These are phyloP conservation scores for Rattus rattus DNA, from an alignment of 2,113 vertebrate species.

Conservation along the genomic window DNA sequence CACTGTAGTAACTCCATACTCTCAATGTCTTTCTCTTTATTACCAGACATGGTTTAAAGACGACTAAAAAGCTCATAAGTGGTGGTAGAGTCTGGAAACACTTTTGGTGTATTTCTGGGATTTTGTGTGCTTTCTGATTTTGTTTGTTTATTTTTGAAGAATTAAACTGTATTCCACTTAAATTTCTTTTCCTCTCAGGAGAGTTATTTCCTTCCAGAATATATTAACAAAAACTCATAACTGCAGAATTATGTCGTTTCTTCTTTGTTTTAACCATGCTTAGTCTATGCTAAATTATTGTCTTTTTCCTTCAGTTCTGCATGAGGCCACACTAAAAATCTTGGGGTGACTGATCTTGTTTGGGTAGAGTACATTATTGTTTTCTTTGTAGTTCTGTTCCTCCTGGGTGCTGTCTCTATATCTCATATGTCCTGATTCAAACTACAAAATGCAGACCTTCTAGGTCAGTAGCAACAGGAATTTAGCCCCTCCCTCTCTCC, in stretches of 20 bases:
- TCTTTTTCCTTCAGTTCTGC: background rate
- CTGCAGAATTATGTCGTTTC: constrained; percentile 1
- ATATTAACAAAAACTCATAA: background rate
- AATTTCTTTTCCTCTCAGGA: background rate
- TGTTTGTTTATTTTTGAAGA: background rate
- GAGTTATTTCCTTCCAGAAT: constrained; percentile 1
- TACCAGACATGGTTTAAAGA: constrained; percentile 47
- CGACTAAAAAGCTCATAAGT: background rate
- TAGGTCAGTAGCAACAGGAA: background rate
- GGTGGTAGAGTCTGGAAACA: constrained; percentile 3
- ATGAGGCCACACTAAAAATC: background rate
- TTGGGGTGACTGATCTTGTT: background rate
- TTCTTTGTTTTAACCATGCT: background rate
- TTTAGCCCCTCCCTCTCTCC: background rate
- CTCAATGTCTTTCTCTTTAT: constrained; percentile 54
- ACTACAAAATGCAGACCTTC: background rate
- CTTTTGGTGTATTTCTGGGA: background rate
- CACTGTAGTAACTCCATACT: constrained; percentile 3
- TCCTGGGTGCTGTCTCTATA: background rate
- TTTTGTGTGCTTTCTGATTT: background rate
- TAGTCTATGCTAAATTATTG: background rate
- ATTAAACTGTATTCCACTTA: constrained; percentile 45
- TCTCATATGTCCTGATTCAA: background rate
- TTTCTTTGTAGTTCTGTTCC: background rate
- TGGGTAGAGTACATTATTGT: background rate